Evolutionary conservation across 2,797 vertebrate species (phyloP), one percentile per base, ranked within the genome.

Genomic region (Triplophysa yarkandensis): DNA sequence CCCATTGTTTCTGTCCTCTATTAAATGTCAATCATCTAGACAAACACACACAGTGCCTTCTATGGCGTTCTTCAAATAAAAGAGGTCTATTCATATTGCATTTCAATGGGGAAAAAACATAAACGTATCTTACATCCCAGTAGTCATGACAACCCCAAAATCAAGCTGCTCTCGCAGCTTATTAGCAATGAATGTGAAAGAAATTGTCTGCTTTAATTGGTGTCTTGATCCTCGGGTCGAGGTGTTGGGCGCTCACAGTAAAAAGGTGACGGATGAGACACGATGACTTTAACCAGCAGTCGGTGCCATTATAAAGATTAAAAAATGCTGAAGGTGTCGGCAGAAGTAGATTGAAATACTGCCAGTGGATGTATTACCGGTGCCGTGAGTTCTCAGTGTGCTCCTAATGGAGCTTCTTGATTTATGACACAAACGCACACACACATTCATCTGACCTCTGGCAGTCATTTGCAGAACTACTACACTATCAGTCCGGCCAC

Each of bases 191-290:
- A 90, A 90, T 88, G 89, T 86, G 81, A 84, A 86, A 84, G 86
- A 90, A 91, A 92, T 90, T 86, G 83, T 88, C 81, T 70, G 78
- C 81, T 90, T 91, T 92, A 91, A 92, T 90, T 91, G 90, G 88
- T 89, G 90, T 90, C 90, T 39, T 84, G 90, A 90, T 89, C 90
- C 87, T 83, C 83, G 85, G 89, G 87, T 86, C 82, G 57, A 78
- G 79, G 87, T 82, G 87, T 89, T 85, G 78, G 75, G 71, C 83
- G 86, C 82, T 79, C 81, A 86, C 84, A 87, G 88, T 88, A 86
- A 90, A 89, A 79, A 63, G 41, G 83, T 88, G 86, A 89, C 86
- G 83, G 89, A 91, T 86, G 87, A 82, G 81, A 86, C 82, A 43
- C 75, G 62, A 77, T 61, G 79, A 83, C 86, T 86, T 83, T 83